phyloP scores from a whole-genome alignment of 2,113 vertebrate genomes.

The Cochlearius cochlearius region DNA sequence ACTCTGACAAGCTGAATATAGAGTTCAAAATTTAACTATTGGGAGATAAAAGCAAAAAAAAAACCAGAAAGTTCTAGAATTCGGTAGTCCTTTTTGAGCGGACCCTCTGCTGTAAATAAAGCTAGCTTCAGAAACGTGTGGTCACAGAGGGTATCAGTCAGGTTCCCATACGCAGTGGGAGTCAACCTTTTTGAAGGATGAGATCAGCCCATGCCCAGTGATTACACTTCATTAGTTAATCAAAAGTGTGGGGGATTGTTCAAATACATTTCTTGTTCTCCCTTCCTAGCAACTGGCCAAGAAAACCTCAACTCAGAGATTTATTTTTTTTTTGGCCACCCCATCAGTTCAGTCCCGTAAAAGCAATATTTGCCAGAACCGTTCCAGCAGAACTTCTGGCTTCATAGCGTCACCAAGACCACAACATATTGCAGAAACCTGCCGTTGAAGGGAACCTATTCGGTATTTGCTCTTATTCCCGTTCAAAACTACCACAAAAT shows the following conservation, averaged over 20 bases:
- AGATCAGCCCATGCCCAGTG: background rate
- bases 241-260: background rate
- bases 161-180: background rate
- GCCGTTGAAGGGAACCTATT: background rate
- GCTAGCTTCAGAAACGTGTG: background rate
- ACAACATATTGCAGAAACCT: background rate
- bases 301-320: background rate
- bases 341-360: background rate
- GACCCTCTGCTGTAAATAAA: background rate
- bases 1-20: background rate
- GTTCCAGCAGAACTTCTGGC: background rate
- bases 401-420: accelerated
- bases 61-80: background rate
- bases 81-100: background rate
- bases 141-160: no score
- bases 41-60: background rate
- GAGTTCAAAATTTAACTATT: background rate
- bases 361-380: background rate
- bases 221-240: background rate
- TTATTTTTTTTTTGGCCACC: background rate
- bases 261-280: background rate
- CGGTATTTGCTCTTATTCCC: background rate
- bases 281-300: background rate
- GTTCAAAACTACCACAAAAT: background rate
- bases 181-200: background rate